phyloP scores from a whole-genome alignment of 2,113 vertebrate species.

The Pipa parva region DNA sequence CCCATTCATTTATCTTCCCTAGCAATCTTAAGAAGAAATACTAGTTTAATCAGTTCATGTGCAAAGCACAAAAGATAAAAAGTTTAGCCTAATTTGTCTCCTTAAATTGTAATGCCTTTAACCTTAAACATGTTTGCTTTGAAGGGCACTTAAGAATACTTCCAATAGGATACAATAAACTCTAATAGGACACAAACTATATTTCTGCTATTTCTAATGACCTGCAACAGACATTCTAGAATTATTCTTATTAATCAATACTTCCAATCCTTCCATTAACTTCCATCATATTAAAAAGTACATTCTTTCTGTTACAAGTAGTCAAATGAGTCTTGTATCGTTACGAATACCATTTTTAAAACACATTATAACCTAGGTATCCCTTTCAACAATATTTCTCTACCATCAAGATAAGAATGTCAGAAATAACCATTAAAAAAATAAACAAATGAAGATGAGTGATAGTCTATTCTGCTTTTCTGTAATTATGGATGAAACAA shows the following conservation, averaged over 20 bases:
- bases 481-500: neutral
- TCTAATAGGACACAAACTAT: slow-evolving; percentile 3
- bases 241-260: slow-evolving; percentile 12
- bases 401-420: no score
- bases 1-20: slow-evolving; percentile 78
- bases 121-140: slow-evolving; percentile 69
- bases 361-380: no score
- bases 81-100: slow-evolving; percentile 83
- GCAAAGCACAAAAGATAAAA: slow-evolving; percentile 80
- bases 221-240: slow-evolving; percentile 18
- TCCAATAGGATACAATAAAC: neutral
- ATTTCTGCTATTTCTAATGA: slow-evolving; percentile 5
- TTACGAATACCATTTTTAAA: no score
- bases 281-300: no score
- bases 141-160: slow-evolving; percentile 58
- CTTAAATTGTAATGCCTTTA: slow-evolving; percentile 74
- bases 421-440: neutral
- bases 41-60: slow-evolving; percentile 77
- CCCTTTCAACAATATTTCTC: no score
- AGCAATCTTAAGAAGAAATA: slow-evolving; percentile 82
- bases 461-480: neutral
- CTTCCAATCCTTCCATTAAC: no score
- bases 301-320: no score
- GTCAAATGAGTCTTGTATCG: no score
- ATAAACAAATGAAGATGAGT: neutral